Evolutionary conservation across 2,797 vertebrate genomes (phyloP).

Genomic region (Macrochelys suwanniensis): DNA sequence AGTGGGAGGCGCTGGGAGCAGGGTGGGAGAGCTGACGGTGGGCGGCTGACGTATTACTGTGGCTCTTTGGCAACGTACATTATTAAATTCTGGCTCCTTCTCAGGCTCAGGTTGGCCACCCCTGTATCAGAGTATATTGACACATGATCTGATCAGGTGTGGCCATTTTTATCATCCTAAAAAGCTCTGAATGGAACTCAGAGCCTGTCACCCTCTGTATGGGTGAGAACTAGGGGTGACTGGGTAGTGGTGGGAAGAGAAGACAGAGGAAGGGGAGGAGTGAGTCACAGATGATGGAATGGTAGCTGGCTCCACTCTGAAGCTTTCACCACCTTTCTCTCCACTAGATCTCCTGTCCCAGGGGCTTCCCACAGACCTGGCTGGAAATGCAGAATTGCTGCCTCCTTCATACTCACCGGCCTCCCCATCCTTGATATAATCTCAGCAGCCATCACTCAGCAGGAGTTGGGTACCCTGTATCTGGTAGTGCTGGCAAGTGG

Average conservation of each 20-base stretch:
- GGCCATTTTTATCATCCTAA: not conserved
- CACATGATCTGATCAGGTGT: not conserved
- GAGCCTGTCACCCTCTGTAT: not conserved
- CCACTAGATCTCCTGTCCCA: conserved; percentile 60
- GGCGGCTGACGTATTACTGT: too few species aligned
- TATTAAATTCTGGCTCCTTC: too few species aligned
- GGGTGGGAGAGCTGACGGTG: too few species aligned
- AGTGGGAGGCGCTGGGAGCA: too few species aligned
- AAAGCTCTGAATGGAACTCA: not conserved
- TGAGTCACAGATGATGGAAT: not conserved
- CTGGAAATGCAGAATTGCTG: conserved; percentile 86
- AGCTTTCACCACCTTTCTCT: conserved; percentile 40
- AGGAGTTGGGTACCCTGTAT: conserved; percentile 82
- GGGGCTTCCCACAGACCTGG: conserved; percentile 73
- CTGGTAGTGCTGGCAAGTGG: conserved; percentile 86
- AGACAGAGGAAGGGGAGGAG: not conserved
- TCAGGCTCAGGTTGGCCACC: too few species aligned
- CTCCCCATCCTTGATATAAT: conserved; percentile 84
- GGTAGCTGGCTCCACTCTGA: not conserved
- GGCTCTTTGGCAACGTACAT: too few species aligned
- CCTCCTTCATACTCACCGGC: conserved; percentile 81
- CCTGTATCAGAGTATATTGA: not conserved
- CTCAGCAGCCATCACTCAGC: conserved; percentile 77
- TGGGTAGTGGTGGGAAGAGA: not conserved
- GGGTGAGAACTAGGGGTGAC: not conserved